Conservation (phyloP, 1,140 invertebrate species). For the Drosophila ercepeae region DNA sequence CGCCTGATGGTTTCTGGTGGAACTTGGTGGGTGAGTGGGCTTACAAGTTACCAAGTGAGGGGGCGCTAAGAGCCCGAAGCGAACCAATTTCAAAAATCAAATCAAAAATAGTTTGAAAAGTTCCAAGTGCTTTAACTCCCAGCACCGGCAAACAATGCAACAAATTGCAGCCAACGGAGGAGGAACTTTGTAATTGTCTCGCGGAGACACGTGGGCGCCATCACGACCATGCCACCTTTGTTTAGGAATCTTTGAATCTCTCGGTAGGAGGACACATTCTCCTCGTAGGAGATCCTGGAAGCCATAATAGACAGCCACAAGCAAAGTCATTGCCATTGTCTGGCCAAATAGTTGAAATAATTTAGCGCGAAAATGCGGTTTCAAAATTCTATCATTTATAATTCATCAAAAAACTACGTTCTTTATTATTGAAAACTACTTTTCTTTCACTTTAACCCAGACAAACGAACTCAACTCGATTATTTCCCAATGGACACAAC, state of each 20-base stretch:
- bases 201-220: slow-evolving; percentile 64
- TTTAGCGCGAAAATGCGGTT: background rate
- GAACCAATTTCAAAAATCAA: slow-evolving; percentile 79
- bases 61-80: slow-evolving; percentile 43
- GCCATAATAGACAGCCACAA: slow-evolving; percentile 65
- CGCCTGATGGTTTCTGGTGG: slow-evolving; percentile 3
- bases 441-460: slow-evolving; percentile 26
- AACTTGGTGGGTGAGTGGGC: slow-evolving; percentile 8
- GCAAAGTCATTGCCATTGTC: slow-evolving; percentile 50
- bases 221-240: slow-evolving; percentile 50
- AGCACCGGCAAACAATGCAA: slow-evolving; percentile 79
- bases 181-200: slow-evolving; percentile 80
- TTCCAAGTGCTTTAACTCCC: slow-evolving; percentile 76
- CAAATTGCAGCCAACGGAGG: slow-evolving; percentile 73
- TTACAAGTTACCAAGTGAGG: slow-evolving; percentile 7
- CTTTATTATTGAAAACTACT: background rate
- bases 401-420: background rate
- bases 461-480: slow-evolving; percentile 14
- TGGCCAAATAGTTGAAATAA: slow-evolving; percentile 6
- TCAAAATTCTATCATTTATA: background rate
- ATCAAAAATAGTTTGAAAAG: slow-evolving; percentile 79
- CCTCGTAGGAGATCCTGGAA: slow-evolving; percentile 9
- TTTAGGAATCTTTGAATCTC: background rate
- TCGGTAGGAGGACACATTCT: slow-evolving; percentile 13
- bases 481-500: slow-evolving; percentile 37